phyloP scores from a whole-genome alignment of 1,140 invertebrate genomes.

The Linepithema humile region DNA sequence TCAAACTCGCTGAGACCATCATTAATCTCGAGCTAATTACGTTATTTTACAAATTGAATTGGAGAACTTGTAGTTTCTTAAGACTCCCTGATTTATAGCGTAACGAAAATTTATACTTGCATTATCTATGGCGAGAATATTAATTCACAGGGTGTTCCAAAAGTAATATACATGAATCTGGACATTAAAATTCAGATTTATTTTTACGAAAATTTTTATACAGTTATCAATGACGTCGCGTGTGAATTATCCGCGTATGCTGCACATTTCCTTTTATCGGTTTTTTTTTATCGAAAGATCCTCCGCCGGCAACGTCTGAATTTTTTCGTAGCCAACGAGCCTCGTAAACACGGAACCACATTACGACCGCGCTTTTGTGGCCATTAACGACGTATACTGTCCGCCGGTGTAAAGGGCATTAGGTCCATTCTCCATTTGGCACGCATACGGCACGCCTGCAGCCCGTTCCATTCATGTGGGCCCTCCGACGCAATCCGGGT shows the following conservation, averaged over 20 bases:
- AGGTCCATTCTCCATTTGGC: conserved; percentile 42
- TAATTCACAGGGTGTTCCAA: background rate
- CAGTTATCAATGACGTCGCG: too few relatives aligned
- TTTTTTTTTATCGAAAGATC: background rate
- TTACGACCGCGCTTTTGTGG: conserved; percentile 14
- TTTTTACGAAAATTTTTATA: background rate
- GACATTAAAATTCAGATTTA: background rate
- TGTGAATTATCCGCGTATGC: too few relatives aligned
- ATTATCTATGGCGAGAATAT: background rate
- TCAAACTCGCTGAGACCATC: background rate
- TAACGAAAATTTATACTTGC: conserved; percentile 19
- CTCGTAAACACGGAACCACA: conserved; percentile 30
- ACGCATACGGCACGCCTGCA: conserved; percentile 20
- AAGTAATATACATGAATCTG: background rate
- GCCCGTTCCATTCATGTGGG: conserved; percentile 16
- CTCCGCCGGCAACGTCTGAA: background rate
- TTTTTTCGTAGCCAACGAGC: background rate
- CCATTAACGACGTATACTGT: conserved; percentile 28
- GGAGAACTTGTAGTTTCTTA: conserved; percentile 17
- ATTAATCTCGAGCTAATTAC: conserved; percentile 41
- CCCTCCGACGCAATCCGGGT: conserved; percentile 50
- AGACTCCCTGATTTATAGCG: conserved; percentile 34
- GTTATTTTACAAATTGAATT: conserved; percentile 4
- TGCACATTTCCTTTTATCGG: background rate
- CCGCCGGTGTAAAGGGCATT: conserved; percentile 21